Conservation (phyloP, 30 jellyfish, hydroid and myxozoan species). For the Turritopsis rubra region DNA sequence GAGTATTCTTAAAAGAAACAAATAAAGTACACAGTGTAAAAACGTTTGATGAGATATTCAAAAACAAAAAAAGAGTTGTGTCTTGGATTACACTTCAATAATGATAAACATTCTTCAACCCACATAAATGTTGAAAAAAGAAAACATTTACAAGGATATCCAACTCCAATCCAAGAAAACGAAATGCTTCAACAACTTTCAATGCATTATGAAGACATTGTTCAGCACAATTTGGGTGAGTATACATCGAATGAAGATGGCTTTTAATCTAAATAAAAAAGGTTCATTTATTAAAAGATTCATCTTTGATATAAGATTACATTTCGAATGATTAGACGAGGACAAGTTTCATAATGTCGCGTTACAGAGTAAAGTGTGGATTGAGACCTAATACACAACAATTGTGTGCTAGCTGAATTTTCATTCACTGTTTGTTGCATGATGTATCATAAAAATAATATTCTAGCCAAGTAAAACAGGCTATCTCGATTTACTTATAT, state of each 20-base stretch:
- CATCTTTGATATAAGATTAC: neutral
- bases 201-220: constrained; percentile 84
- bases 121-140: neutral
- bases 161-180: constrained; percentile 76
- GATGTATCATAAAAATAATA: too few relatives aligned
- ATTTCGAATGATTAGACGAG: neutral
- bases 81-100: neutral
- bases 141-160: constrained; percentile 52
- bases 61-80: neutral
- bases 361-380: neutral
- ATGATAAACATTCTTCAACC: neutral
- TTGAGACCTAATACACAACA: too few relatives aligned
- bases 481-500: too few relatives aligned
- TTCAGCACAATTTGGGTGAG: constrained; percentile 87
- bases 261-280: constrained; percentile 43
- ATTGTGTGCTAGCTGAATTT: too few relatives aligned
- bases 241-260: constrained; percentile 61
- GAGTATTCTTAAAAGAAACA: too few relatives aligned
- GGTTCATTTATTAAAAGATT: neutral
- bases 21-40: too few relatives aligned
- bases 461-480: too few relatives aligned
- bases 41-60: too few relatives aligned
- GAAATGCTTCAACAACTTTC: constrained; percentile 62
- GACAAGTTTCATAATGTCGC: neutral
- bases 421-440: too few relatives aligned